Base-by-base conservation (phyloP, 2,888 invertebrate genomes). In the Glaucopsyche alexis region DNA sequence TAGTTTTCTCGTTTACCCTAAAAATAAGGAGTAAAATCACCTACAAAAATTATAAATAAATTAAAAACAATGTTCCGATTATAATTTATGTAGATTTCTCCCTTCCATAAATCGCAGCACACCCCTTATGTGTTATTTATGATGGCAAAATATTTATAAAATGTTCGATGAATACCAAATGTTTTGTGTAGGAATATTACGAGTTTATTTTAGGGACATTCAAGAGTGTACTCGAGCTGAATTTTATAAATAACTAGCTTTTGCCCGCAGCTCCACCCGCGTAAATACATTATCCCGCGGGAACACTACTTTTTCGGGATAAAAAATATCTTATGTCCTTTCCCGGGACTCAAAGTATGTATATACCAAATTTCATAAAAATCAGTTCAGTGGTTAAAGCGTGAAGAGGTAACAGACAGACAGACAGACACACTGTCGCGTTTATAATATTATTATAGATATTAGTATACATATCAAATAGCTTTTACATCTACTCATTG, bases 41-140 rank as follows among this genome's bases (percentile, higher is more conserved):
- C 82, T 82, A 81, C 81, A 83, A 80, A 79, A 75, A 77, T 77
- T 74, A 80, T 79, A 80, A 83, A 88, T 88, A 87, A 87, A 89
- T 88, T 87, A 86, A 81, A 79, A 77, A 79, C 82, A 83, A 60
- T 83, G 84, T 83, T 81, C 82, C 84, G 81, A 78, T 83, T 83
- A 84, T 87, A 83, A 87, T 87, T 85, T 87, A 86, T 85, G 81
- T 80, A 79, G 81, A 82, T 81, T 82, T 80, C 81, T 82, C 71
- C 71, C 65, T 66, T 66, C 38, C 42, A n/a, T 66, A 42, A 67
- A 67, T 67, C 19, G 45, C 40, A 42, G n/a, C 66, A 16, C 45
- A 45, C 45, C 66, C 64, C 42, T 60, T 45, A 45, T 67, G 66
- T 45, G 16, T 67, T 67, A 67, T 67, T 67, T 67, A 67, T 67